Evolutionary conservation across 2,113 vertebrate genomes (phyloP), one percentile per base, ranked within the genome.

Genomic region (Scytalopus superciliaris): DNA sequence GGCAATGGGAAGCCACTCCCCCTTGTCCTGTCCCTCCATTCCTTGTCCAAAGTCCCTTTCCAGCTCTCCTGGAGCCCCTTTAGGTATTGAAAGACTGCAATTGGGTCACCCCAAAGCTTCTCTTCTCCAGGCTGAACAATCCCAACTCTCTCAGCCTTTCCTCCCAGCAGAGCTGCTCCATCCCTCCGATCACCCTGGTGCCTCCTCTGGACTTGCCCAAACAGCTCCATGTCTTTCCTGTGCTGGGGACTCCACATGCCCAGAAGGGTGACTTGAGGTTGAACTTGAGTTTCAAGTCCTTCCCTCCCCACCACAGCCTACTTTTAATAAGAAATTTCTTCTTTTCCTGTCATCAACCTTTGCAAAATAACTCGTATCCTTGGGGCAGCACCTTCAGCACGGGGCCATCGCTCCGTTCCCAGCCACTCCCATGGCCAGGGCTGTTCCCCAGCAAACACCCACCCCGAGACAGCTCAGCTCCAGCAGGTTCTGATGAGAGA

Each of bases 291-390:
- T 47, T 14, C 50, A 21, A 28, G 50, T 2, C 7, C 40, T 31
- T 28, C 47, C 62, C 77, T 60, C n/a, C 1, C 10, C 33, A n/a
- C 15, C 52, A 31, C 19, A 25, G 21, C 2, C 37, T 42, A 11
- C 35, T 53, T 27, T 7, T 6, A 30, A 27, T 3, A 33, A 0
- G 22, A 44, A 40, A 21, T 35, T 49, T 28, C 44, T n/a, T 40
- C 10, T 2, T 39, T 55, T 35, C 7, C 50, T 49, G 18, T 5
- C n/a, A 40, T 0, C 27, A 42, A 21, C 9, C 12, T 31, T 19
- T 33, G 14, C 39, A 24, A 16, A 53, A 23, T 35, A 72, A 5
- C 0, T 2, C 27, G n/a, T 19, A 3, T 59, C 40, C 5, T 6
- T 25, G 12, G n/a, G 53, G 14, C 15, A 40, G 68, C 22, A 11